Evolutionary conservation across 2,888 invertebrate genomes (phyloP), one percentile per base, ranked within the genome.

Genomic region (Margaritifera margaritifera): DNA sequence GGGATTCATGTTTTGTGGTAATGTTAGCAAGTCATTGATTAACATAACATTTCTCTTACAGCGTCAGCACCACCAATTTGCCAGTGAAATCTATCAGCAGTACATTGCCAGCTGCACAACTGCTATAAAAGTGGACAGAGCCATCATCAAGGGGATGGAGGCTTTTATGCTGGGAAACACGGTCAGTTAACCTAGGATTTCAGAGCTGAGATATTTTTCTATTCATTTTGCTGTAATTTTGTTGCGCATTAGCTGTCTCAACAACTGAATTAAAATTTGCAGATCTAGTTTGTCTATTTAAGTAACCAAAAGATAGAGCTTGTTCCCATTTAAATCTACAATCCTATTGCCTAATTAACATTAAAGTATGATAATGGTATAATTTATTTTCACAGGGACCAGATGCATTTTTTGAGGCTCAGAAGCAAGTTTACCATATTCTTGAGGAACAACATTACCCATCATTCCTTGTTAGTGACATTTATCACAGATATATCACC

Each of bases 61-160:
- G 86, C 79, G 75, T 62, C 79, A 94, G 61, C 92, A 94, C 93
- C 96, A 96, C 90, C 95, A 96, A 84, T 90, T 96, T 50, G 97
- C 95, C 18, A 95, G 95, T n/a, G 96, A 96, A 90, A 95, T 96
- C 84, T 96, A 95, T 90, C 96, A 96, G 87, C 95, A 95, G 5
- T 96, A 95, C 84, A 94, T 97, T 72, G 92, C 94, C 77, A 94
- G 94, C 63, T 94, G 94, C 2, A 94, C 94, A 72, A 94, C 94
- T 0, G 94, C 94, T 87, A 94, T 96, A 72, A 94, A 94, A 91
- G 94, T 95, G 58, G 87, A 88, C 69, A 87, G 86, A 71, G 73
- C 84, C 53, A 81, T 83, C 8, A 92, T 95, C 67, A 96, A 95
- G 88, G 92, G 94, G 76, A 96, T 97, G 93, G 96, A 96, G 88